Evolutionary conservation across 2,888 invertebrate genomes (phyloP).

Genomic region (Mythimna impura): DNA sequence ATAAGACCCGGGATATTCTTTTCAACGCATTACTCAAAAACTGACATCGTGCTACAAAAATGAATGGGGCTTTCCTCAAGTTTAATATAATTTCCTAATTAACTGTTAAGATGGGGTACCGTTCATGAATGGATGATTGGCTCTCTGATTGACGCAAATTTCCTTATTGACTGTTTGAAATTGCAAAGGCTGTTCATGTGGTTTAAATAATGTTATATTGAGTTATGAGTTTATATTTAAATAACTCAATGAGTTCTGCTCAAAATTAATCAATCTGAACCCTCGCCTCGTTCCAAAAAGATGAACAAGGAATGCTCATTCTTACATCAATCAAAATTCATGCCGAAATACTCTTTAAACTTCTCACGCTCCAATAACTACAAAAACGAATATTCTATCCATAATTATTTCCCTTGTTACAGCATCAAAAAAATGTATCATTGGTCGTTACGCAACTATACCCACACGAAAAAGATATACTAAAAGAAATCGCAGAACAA

Average conservation of each 20-base stretch:
- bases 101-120: conserved; percentile 4
- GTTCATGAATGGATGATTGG: conserved; percentile 16
- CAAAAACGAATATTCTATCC: conserved; percentile 36
- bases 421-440: conserved; percentile 53
- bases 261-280: background rate
- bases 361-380: conserved; percentile 29
- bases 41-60: conserved; percentile 50
- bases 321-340: conserved; percentile 23
- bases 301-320: background rate
- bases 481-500: conserved; percentile 55
- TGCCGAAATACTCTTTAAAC: conserved; percentile 34
- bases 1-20: conserved; percentile 62
- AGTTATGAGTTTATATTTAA: background rate
- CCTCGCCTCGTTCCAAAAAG: background rate
- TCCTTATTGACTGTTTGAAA: background rate
- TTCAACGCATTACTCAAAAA: conserved; percentile 57
- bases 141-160: background rate
- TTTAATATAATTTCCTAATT: conserved; percentile 33
- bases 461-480: conserved; percentile 44
- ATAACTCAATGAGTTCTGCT: background rate
- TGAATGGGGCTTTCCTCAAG: conserved; percentile 49
- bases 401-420: conserved; percentile 35
- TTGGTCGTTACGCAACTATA: conserved; percentile 56
- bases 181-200: background rate
- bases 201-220: background rate